Percentiles rank a stretch among this genome's conserved stretches.
Conservation (phyloP, 2,888 invertebrate genomes). For the Allygus modestus region DNA sequence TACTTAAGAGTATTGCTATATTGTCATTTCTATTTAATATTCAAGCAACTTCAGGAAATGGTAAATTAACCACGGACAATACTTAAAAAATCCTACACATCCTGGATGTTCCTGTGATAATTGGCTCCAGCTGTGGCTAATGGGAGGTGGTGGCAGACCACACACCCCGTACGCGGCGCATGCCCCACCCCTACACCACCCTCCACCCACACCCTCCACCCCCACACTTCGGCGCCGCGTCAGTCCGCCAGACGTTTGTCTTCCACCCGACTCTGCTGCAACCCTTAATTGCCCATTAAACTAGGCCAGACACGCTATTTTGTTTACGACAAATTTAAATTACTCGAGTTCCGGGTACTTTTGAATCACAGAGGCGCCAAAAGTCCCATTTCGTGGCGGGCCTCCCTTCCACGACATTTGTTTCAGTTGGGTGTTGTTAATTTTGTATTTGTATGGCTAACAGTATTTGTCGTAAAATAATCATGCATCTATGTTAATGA, state of each 20-base stretch:
- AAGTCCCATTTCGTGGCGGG: not conserved
- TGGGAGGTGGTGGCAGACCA: not conserved
- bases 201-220: not conserved
- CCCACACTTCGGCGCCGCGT: not conserved
- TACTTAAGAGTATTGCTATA: too few relatives aligned
- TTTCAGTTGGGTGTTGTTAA: not conserved
- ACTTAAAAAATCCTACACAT: not conserved
- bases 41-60: not conserved
- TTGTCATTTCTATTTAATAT: too few relatives aligned
- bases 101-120: not conserved
- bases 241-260: constrained; percentile 21
- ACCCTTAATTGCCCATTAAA: constrained; percentile 48
- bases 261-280: not conserved
- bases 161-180: constrained; percentile 3
- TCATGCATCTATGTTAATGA: too few relatives aligned
- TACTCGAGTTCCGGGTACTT: constrained; percentile 3
- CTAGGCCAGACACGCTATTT: constrained; percentile 43
- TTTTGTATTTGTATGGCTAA: too few relatives aligned
- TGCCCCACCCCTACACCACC: constrained; percentile 7
- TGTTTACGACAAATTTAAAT: constrained; percentile 49
- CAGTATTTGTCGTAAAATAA: too few relatives aligned
- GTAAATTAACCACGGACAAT: not conserved
- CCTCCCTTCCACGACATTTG: not conserved
- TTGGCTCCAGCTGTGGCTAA: constrained; percentile 27
- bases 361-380: constrained; percentile 11